Percentiles rank a stretch among this genome's conserved stretches.
phyloP scores from a whole-genome alignment of 2,797 vertebrate species.

The Masticophis lateralis region DNA sequence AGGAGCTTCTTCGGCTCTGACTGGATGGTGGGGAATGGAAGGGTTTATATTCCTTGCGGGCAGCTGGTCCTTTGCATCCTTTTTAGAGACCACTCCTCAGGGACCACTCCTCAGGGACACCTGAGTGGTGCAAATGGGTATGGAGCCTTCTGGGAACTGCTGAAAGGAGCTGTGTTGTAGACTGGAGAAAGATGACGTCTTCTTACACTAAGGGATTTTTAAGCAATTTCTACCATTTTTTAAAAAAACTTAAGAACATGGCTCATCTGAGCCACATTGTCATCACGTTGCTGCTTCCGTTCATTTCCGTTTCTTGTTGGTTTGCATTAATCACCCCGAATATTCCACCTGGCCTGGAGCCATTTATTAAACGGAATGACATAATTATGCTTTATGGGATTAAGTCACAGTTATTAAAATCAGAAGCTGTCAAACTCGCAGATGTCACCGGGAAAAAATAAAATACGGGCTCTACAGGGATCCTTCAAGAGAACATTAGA shows the following conservation, averaged over 20 bases:
- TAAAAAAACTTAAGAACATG: not conserved
- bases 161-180: no score
- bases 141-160: no score
- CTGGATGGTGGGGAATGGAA: no score
- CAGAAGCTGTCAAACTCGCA: not conserved
- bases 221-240: not conserved
- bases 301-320: not conserved
- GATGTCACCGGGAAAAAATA: not conserved
- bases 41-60: no score
- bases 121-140: no score
- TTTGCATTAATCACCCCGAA: not conserved
- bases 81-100: no score
- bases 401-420: not conserved
- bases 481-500: not conserved
- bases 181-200: no score
- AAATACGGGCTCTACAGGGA: no score
- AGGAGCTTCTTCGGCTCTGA: no score
- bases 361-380: not conserved
- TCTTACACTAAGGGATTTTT: not conserved
- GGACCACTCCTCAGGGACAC: no score
- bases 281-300: not conserved
- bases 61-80: no score
- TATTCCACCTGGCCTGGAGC: not conserved
- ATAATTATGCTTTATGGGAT: not conserved
- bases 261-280: no score